These are phyloP conservation scores for Pogonocichla stellata DNA, from an alignment of 2,113 vertebrate genomes.

Conservation along the genomic window DNA sequence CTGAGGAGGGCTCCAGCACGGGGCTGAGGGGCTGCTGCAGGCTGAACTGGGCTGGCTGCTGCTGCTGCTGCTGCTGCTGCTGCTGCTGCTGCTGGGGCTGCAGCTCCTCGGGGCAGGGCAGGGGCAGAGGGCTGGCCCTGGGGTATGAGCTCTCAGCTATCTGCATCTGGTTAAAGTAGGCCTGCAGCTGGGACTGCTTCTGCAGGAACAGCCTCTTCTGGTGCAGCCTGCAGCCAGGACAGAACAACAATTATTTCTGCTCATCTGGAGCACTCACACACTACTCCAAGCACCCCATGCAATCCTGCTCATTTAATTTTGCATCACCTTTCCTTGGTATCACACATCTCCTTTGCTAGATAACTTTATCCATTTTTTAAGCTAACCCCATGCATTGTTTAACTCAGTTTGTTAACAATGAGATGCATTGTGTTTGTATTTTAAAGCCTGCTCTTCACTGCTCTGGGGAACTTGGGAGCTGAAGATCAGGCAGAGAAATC, in stretches of 20 bases:
- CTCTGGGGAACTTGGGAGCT: not conserved
- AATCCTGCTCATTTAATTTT: not conserved
- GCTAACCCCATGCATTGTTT: not conserved
- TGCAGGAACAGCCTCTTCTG: slow-evolving; percentile 96
- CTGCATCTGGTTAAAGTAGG: slow-evolving; percentile 98
- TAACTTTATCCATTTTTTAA: not conserved
- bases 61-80: not conserved
- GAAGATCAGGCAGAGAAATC: not conserved
- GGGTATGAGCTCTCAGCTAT: slow-evolving; percentile 88
- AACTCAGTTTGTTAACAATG: not conserved
- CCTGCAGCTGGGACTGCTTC: slow-evolving; percentile 92
- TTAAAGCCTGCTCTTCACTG: not conserved
- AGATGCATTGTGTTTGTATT: not conserved
- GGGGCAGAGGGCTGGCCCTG: slow-evolving; percentile 66
- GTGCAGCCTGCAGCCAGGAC: slow-evolving; percentile 81
- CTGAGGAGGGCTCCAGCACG: slow-evolving; percentile 73
- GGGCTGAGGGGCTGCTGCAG: slow-evolving; percentile 79
- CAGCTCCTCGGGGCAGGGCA: slow-evolving; percentile 65
- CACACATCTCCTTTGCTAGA: not conserved
- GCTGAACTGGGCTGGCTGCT: slow-evolving; percentile 5
- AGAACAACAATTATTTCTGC: not conserved
- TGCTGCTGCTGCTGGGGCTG: not conserved
- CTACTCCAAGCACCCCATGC: no score
- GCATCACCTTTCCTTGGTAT: not conserved
- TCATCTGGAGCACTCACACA: not conserved